These are phyloP conservation scores for Cerceris rybyensis DNA, from an alignment of 2,888 invertebrate genomes.

Conservation along the genomic window DNA sequence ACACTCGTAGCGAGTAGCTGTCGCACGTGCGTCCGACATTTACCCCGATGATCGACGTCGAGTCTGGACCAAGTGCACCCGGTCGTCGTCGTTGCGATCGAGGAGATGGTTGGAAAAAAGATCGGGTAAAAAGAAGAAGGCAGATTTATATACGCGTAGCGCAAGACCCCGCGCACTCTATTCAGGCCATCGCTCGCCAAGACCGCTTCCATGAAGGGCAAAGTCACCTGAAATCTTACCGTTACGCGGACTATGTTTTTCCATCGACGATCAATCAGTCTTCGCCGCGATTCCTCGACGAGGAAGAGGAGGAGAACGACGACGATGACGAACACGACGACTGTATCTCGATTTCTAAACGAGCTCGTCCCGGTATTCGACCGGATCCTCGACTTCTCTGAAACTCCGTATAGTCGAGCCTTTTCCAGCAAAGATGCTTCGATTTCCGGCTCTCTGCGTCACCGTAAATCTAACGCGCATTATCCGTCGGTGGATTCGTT, in stretches of 20 bases:
- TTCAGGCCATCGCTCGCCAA: slow-evolving; percentile 71
- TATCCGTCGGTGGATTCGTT: slow-evolving; percentile 8
- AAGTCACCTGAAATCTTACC: slow-evolving; percentile 77
- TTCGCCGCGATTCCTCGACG: slow-evolving; percentile 27
- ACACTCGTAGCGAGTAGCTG: slow-evolving; percentile 3
- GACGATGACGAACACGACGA: too few species aligned
- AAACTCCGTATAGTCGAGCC: slow-evolving; percentile 5
- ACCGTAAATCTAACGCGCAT: neutral
- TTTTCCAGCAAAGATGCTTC: slow-evolving; percentile 3
- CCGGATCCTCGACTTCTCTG: slow-evolving; percentile 23
- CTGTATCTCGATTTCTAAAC: slow-evolving; percentile 39
- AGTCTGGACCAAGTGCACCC: slow-evolving; percentile 26
- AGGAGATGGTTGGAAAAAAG: slow-evolving; percentile 26
- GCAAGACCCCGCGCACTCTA: slow-evolving; percentile 64
- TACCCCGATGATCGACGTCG: slow-evolving; percentile 45
- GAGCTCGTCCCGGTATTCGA: slow-evolving; percentile 50
- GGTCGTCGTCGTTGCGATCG: slow-evolving; percentile 9
- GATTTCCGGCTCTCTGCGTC: neutral
- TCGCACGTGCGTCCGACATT: slow-evolving; percentile 59
- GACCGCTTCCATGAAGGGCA: slow-evolving; percentile 78
- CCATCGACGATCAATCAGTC: slow-evolving; percentile 56
- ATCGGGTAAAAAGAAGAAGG: slow-evolving; percentile 25
- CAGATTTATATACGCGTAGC: slow-evolving; percentile 59
- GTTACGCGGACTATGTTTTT: slow-evolving; percentile 70
- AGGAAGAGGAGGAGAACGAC: neutral